Evolutionary conservation across 1,140 invertebrate genomes (phyloP).

Genomic region (Zaprionus kolodkinae): DNA sequence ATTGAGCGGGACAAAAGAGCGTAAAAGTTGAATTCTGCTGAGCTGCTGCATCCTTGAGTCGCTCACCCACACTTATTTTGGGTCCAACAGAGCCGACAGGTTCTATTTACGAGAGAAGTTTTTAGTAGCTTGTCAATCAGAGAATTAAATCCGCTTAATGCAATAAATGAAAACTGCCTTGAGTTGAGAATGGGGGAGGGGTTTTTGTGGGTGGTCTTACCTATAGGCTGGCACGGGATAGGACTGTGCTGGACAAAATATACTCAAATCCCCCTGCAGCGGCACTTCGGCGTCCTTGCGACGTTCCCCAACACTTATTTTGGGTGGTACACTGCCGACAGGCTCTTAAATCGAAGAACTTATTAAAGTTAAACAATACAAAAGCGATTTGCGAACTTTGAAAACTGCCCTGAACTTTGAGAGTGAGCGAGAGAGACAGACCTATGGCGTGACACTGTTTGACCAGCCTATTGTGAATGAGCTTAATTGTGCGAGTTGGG

Average conservation of each 20-base stretch:
- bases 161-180: constrained; percentile 57
- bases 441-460: constrained; percentile 46
- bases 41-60: constrained; percentile 86
- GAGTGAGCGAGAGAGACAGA: background rate
- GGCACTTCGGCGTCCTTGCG: constrained; percentile 85
- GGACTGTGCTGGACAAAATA: constrained; percentile 88
- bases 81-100: constrained; percentile 89
- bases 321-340: constrained; percentile 89
- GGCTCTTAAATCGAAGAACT: constrained; percentile 86
- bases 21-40: constrained; percentile 78
- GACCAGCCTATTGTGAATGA: constrained; percentile 36
- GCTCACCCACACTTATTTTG: constrained; percentile 87
- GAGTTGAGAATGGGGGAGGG: background rate
- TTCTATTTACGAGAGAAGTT: constrained; percentile 84
- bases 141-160: background rate
- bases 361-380: constrained; percentile 18
- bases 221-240: constrained; percentile 88
- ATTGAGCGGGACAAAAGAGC: constrained; percentile 87
- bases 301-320: constrained; percentile 87
- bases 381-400: constrained; percentile 36
- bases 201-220: constrained; percentile 84
- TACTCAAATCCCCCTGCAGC: constrained; percentile 52
- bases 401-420: constrained; percentile 59
- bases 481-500: constrained; percentile 52
- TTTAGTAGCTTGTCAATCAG: background rate